Percentiles rank a stretch among this genome's conserved stretches.
Evolutionary conservation across 1,140 invertebrate species (phyloP).

Genomic region (Lerema accius): DNA sequence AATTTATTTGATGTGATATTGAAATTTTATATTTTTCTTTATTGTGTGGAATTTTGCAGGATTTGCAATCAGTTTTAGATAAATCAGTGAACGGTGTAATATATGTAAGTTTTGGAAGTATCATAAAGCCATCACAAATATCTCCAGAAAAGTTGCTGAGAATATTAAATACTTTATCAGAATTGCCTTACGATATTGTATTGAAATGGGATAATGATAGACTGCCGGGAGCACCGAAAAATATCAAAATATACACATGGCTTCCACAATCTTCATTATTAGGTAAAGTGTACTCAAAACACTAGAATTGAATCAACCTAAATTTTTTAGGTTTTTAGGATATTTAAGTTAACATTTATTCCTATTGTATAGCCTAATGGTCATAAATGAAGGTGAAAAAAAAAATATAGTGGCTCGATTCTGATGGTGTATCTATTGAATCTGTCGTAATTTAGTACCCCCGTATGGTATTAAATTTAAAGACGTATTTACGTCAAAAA

Average conservation of each 20-base stretch:
- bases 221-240: constrained; percentile 62
- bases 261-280: constrained; percentile 78
- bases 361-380: too few relatives aligned
- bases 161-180: constrained; percentile 71
- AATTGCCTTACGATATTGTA: constrained; percentile 70
- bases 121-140: constrained; percentile 70
- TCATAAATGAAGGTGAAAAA: too few relatives aligned
- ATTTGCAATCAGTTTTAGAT: constrained; percentile 82
- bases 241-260: constrained; percentile 81
- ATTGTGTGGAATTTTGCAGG: too few relatives aligned
- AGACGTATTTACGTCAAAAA: too few relatives aligned
- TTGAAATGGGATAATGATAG: constrained; percentile 79
- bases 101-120: constrained; percentile 85
- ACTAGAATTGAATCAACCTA: too few relatives aligned
- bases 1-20: constrained; percentile 8
- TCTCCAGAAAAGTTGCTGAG: constrained; percentile 55
- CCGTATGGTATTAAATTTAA: too few relatives aligned
- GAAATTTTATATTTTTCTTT: constrained; percentile 69
- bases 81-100: constrained; percentile 82
- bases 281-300: constrained; percentile 38
- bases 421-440: too few relatives aligned
- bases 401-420: too few relatives aligned
- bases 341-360: too few relatives aligned
- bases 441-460: too few relatives aligned
- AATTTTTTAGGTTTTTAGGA: too few relatives aligned